Evolutionary conservation across 2,888 invertebrate species (phyloP).

Genomic region (Mythimna lalbum): DNA sequence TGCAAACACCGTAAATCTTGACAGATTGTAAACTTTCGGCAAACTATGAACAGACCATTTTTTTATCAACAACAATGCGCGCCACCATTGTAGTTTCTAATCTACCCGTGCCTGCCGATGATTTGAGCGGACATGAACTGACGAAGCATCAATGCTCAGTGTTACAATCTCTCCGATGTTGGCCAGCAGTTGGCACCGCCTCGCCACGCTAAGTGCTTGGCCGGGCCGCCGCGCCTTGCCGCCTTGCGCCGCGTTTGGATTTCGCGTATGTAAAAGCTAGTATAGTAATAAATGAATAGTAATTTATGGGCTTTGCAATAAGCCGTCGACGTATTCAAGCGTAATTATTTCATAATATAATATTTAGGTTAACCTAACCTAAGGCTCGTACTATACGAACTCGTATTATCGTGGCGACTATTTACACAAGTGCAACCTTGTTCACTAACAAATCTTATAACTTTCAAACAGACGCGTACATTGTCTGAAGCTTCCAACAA

Average conservation of each 20-base stretch:
- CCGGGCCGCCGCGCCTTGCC: too few species aligned
- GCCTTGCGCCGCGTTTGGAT: too few species aligned
- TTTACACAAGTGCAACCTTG: slow-evolving; percentile 3
- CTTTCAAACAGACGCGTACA: background rate
- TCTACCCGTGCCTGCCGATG: too few species aligned
- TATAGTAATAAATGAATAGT: background rate
- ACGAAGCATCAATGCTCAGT: background rate
- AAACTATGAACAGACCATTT: background rate
- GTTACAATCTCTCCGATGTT: background rate
- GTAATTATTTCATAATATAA: slow-evolving; percentile 2
- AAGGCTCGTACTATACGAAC: too few species aligned
- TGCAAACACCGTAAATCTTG: background rate
- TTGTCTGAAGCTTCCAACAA: background rate
- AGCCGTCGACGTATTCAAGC: background rate
- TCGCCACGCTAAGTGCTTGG: background rate
- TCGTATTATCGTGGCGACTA: background rate
- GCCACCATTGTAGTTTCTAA: too few species aligned
- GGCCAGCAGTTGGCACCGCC: background rate
- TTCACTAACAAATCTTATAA: background rate
- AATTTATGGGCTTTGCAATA: slow-evolving; percentile 27
- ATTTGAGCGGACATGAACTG: too few species aligned
- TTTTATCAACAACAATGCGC: background rate
- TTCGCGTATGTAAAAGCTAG: too few species aligned
- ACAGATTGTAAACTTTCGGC: background rate
- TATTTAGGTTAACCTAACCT: background rate